Evolutionary conservation across 2,888 invertebrate species (phyloP), one percentile per base, ranked within the genome.

Genomic region (Marronus borbonicus): DNA sequence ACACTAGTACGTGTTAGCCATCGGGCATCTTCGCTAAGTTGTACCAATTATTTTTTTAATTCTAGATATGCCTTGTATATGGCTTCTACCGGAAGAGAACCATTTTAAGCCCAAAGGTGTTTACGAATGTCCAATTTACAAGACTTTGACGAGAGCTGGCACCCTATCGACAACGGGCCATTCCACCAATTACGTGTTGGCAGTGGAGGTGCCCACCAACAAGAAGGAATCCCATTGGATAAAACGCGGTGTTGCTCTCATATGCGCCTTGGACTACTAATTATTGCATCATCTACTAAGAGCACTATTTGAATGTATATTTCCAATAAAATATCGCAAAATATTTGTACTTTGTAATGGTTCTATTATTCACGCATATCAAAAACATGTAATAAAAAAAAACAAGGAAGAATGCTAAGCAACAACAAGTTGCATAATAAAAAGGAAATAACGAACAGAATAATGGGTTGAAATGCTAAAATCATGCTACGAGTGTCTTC

Each of bases 61-160:
- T 65, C 83, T 85, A 93, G 93, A 93, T 76, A 93, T 94, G 93
- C 91, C 93, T 1, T 91, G 92, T 28, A 90, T 95, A 74, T 93
- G 93, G 90, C 89, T 95, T 85, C 89, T 92, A 62, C 95, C 95
- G 0, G 92, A 93, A 83, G 91, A 93, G 81, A 88, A 90, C 82
- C 92, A 94, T 85, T 88, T 89, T 70, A 86, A 90, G 17, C 89
- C 89, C 0, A 69, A 62, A 0, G 90, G 90, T 49, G 85, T 89
- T 60, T 93, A 93, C 83, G 89, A 90, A 49, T 93, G 92, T 84
- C 93, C 93, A 0, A 91, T 93, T 69, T 93, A 93, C 85, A 93
- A 93, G 86, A 93, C 93, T 0, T 88, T 92, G 7, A 91, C 90
- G 44, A 86, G 93, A 83, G 92, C 92, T 72, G 93, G 93, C 39